Conservation (phyloP, 2,797 vertebrate genomes). For the Menidia menidia region DNA sequence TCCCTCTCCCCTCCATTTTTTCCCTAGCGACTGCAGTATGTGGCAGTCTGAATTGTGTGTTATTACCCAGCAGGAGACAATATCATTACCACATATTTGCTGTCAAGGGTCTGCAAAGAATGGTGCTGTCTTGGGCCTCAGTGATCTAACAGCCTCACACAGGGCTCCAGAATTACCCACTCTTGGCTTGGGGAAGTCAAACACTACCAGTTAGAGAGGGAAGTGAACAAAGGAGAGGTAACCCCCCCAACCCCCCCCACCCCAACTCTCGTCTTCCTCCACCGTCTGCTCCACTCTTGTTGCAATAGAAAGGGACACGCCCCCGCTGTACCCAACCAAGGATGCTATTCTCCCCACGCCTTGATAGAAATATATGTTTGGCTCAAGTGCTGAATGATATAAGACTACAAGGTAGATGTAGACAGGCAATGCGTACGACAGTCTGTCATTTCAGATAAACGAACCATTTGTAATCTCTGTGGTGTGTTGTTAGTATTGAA, state of each 20-base stretch:
- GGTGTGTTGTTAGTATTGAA: constrained; percentile 52
- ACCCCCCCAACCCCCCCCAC: constrained; percentile 51
- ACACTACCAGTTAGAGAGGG: constrained; percentile 85
- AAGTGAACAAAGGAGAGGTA: constrained; percentile 82
- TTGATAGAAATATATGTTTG: constrained; percentile 75
- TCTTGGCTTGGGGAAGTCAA: constrained; percentile 86
- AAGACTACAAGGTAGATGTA: constrained; percentile 58
- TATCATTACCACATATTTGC: constrained; percentile 91
- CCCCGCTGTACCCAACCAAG: constrained; percentile 67
- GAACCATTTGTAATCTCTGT: constrained; percentile 58
- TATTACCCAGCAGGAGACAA: constrained; percentile 91
- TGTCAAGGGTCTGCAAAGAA: constrained; percentile 90
- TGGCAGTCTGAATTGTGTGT: constrained; percentile 88
- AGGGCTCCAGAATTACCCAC: constrained; percentile 87
- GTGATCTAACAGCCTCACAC: constrained; percentile 89
- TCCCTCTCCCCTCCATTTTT: constrained; percentile 81
- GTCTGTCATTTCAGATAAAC: constrained; percentile 68
- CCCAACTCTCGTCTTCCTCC: constrained; percentile 14
- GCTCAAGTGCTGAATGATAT: constrained; percentile 74
- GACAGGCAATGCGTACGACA: constrained; percentile 42
- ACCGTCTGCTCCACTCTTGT: constrained; percentile 54
- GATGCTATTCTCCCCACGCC: constrained; percentile 64
- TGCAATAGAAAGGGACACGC: constrained; percentile 70
- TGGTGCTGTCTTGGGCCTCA: constrained; percentile 85
- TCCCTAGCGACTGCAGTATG: constrained; percentile 83